A percentile compares a stretch with the other conserved stretches of the same genome.
These are phyloP conservation scores for Hypocryptadius cinnamomeus DNA, from an alignment of 2,113 vertebrate species.

Conservation along the genomic window DNA sequence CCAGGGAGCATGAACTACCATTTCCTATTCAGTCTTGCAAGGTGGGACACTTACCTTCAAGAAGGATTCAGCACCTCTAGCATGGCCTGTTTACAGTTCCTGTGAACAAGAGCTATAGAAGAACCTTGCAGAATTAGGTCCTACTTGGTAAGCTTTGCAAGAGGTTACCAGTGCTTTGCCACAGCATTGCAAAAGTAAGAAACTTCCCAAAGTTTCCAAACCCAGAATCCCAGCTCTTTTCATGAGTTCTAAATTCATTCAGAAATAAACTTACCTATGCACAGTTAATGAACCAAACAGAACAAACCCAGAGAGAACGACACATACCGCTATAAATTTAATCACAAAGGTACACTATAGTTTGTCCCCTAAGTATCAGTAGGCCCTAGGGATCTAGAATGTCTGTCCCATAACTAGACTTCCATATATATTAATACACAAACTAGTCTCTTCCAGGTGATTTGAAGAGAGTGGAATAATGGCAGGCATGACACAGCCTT, in stretches of 20 bases:
- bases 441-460: not conserved
- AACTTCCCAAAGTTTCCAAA: not conserved
- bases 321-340: not conserved
- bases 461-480: not conserved
- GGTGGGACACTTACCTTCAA: not conserved
- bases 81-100: not conserved
- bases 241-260: not conserved
- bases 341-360: not conserved
- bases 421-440: not conserved
- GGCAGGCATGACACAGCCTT: not conserved
- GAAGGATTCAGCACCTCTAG: not conserved
- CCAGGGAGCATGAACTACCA: not conserved
- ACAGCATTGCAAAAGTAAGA: not conserved
- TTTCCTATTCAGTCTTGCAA: not conserved
- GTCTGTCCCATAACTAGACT: not conserved
- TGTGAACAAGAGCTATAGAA: not conserved
- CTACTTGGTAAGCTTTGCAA: not conserved
- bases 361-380: not conserved
- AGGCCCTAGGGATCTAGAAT: not conserved
- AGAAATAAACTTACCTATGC: not conserved
- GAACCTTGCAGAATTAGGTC: not conserved
- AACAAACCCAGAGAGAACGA: not conserved
- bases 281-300: not conserved
- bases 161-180: not conserved
- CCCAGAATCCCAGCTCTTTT: not conserved